A percentile compares a stretch with the other conserved stretches of the same genome.
Evolutionary conservation across 2,113 vertebrate genomes (phyloP).

Genomic region (Ariopsis seemanni): DNA sequence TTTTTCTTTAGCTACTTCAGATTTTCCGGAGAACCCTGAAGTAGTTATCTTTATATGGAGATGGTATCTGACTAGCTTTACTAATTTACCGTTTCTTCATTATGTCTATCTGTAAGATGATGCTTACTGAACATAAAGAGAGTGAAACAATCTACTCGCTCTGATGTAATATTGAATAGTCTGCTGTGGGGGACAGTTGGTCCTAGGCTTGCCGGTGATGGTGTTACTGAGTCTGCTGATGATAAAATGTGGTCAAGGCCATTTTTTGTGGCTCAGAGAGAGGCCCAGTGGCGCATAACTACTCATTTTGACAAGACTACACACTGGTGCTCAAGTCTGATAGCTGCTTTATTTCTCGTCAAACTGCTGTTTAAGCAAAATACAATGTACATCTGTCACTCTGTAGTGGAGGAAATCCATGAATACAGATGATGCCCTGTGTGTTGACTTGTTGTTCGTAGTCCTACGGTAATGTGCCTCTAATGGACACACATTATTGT

Average conservation of each 20-base stretch:
- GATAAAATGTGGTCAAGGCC: slow-evolving; percentile 1
- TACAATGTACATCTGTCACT: neutral
- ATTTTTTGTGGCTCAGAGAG: slow-evolving; percentile 1
- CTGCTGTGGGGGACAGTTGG: neutral
- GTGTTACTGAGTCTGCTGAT: neutral
- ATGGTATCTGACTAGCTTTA: neutral
- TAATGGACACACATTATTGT: too few relatives aligned
- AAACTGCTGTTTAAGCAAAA: neutral
- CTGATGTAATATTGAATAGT: neutral
- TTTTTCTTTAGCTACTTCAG: too few relatives aligned
- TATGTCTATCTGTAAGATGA: neutral
- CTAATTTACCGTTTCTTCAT: neutral
- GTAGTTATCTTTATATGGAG: neutral
- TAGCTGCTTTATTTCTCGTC: neutral
- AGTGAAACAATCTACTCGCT: neutral
- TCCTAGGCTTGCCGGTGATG: neutral
- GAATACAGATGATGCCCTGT: neutral
- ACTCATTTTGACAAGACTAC: neutral
- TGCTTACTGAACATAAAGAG: neutral
- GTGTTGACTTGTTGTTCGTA: too few relatives aligned
- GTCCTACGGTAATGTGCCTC: too few relatives aligned
- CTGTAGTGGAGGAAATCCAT: neutral
- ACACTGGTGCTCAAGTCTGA: neutral
- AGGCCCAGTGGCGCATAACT: neutral
- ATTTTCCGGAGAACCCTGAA: too few relatives aligned